A percentile compares a stretch with the other conserved stretches of the same genome.
Evolutionary conservation across 53 echinoderm and acorn worm genomes (phyloP).

Genomic region (Astropecten irregularis): DNA sequence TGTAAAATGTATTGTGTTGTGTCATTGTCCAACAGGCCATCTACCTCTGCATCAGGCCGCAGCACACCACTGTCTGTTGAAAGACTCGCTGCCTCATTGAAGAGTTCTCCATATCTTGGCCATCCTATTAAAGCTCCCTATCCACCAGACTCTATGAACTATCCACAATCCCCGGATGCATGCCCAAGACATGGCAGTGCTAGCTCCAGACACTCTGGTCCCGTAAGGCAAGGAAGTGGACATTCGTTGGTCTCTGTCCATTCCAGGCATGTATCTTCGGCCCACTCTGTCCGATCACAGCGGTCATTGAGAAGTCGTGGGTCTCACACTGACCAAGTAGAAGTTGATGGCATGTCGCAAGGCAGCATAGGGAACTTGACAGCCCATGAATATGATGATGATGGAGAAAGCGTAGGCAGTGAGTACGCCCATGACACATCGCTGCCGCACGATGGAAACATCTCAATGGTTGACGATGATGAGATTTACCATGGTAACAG

Average conservation of each 20-base stretch:
- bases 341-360: background rate
- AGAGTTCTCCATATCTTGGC: conserved; percentile 80
- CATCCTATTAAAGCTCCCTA: conserved; percentile 77
- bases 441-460: background rate
- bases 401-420: background rate
- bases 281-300: conserved; percentile 42
- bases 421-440: background rate
- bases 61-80: conserved; percentile 76
- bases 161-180: background rate
- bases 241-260: conserved; percentile 1
- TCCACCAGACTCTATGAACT: conserved; percentile 50
- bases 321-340: background rate
- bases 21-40: conserved; percentile 15
- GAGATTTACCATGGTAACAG: conserved; percentile 34
- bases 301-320: conserved; percentile 2
- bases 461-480: background rate
- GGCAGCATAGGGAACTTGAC: background rate
- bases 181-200: background rate
- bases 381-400: background rate
- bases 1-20: too few species aligned
- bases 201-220: background rate
- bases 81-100: conserved; percentile 81
- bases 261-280: background rate
- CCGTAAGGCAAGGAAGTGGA: conserved; percentile 17
- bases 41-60: conserved; percentile 40